A percentile compares a stretch with the other conserved stretches of the same genome.
These are phyloP conservation scores for Cacatua alba DNA, from an alignment of 2,113 vertebrate genomes.

Conservation along the genomic window DNA sequence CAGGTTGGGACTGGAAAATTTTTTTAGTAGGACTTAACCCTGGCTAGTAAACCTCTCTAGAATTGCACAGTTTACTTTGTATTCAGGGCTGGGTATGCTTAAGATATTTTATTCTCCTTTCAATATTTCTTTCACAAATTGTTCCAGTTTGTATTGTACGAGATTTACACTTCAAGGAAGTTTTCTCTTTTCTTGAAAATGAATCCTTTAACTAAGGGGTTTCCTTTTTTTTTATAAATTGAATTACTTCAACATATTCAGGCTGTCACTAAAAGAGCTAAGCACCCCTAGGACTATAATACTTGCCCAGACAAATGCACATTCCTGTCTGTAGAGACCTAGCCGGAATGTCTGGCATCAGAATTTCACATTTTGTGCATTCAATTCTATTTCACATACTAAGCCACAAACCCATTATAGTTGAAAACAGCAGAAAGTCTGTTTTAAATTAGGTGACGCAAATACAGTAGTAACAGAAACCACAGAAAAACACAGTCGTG, in stretches of 20 bases:
- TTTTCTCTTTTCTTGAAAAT: neutral
- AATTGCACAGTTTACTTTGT: neutral
- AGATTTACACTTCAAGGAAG: neutral
- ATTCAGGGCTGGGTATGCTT: neutral
- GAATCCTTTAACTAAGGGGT: neutral
- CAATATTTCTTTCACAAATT: neutral
- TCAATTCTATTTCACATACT: slow-evolving; percentile 75
- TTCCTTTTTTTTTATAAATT: neutral
- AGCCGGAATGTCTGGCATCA: slow-evolving; percentile 81
- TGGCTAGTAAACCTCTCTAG: neutral
- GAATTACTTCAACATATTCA: slow-evolving; percentile 12
- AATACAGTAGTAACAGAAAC: slow-evolving; percentile 65
- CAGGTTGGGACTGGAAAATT: neutral
- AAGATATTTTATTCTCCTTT: neutral
- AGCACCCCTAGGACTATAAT: slow-evolving; percentile 68
- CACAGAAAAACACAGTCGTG: slow-evolving; percentile 23
- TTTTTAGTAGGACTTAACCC: neutral
- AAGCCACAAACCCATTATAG: slow-evolving; percentile 69
- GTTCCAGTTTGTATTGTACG: neutral
- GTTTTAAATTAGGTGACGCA: slow-evolving; percentile 78
- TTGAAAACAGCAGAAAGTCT: slow-evolving; percentile 72
- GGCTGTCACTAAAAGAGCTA: slow-evolving; percentile 62
- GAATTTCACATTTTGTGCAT: slow-evolving; percentile 73
- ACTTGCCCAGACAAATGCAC: slow-evolving; percentile 79
- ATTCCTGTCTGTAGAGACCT: slow-evolving; percentile 80